Conservation (phyloP, 2,888 invertebrate species). For the Eupithecia exiguata region DNA sequence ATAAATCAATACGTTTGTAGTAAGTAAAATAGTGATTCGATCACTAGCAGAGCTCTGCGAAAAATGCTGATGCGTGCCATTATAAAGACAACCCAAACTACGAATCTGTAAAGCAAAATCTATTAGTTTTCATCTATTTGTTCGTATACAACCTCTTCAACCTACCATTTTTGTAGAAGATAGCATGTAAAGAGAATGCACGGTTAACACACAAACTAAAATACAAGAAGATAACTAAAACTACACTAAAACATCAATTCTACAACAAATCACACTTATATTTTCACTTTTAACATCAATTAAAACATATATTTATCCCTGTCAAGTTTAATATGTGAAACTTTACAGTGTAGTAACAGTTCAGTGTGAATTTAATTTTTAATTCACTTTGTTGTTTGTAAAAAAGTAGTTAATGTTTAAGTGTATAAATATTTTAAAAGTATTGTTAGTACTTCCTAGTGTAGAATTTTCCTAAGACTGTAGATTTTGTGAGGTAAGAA, state of each 20-base stretch:
- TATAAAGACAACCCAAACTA: not conserved
- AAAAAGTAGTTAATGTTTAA: not conserved
- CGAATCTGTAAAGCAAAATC: conserved; percentile 46
- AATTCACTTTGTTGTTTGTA: not conserved
- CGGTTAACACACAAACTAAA: conserved; percentile 66
- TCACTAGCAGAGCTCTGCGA: not conserved
- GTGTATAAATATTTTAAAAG: not conserved
- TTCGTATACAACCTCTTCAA: conserved; percentile 82
- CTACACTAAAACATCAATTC: conserved; percentile 27
- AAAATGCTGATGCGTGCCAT: conserved; percentile 3
- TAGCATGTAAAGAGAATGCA: conserved; percentile 83
- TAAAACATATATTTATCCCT: not conserved
- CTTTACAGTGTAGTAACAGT: not conserved
- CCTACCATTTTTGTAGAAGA: conserved; percentile 83
- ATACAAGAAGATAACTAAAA: conserved; percentile 48
- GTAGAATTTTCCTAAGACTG: not conserved
- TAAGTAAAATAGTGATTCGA: not conserved
- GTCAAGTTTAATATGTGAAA: not conserved
- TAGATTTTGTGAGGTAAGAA: conserved; percentile 5
- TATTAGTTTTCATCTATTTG: conserved; percentile 62
- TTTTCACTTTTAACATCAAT: not conserved
- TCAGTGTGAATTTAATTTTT: not conserved
- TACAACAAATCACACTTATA: conserved; percentile 21
- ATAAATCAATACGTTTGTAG: not conserved
- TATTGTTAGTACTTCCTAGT: not conserved